Evolutionary conservation across 2,113 vertebrate genomes (phyloP).

Genomic region (Pedionomus torquatus): DNA sequence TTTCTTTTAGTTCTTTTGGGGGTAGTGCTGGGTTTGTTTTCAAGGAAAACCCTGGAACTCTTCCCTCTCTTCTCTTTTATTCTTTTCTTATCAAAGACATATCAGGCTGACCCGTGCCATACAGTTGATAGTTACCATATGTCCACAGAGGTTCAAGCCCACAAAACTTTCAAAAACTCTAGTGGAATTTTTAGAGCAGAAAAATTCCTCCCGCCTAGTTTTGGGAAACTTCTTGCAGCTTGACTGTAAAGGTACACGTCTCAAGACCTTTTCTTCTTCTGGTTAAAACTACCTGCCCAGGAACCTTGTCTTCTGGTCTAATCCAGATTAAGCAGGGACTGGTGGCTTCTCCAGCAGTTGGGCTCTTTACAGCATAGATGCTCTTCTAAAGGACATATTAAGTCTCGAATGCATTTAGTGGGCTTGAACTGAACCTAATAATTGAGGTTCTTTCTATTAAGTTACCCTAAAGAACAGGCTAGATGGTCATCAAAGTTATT

Average conservation of each 20-base stretch:
- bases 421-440: neutral
- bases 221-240: neutral
- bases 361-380: neutral
- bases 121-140: slow-evolving; percentile 9
- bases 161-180: neutral
- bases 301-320: neutral
- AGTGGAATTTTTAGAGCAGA: neutral
- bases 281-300: neutral
- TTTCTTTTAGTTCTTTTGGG: too few relatives aligned
- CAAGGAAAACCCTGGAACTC: neutral
- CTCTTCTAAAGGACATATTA: neutral
- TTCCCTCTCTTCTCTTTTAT: neutral
- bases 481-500: neutral
- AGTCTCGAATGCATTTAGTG: neutral
- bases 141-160: neutral
- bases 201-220: neutral
- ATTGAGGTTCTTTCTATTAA: neutral
- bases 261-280: neutral
- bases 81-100: neutral
- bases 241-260: neutral
- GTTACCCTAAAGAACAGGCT: neutral
- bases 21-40: neutral
- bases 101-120: neutral
- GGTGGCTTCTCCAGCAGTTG: neutral
- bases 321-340: neutral